These are phyloP conservation scores for Anneissia japonica DNA, from an alignment of 35 echinoderm and acorn worm species.

Conservation along the genomic window DNA sequence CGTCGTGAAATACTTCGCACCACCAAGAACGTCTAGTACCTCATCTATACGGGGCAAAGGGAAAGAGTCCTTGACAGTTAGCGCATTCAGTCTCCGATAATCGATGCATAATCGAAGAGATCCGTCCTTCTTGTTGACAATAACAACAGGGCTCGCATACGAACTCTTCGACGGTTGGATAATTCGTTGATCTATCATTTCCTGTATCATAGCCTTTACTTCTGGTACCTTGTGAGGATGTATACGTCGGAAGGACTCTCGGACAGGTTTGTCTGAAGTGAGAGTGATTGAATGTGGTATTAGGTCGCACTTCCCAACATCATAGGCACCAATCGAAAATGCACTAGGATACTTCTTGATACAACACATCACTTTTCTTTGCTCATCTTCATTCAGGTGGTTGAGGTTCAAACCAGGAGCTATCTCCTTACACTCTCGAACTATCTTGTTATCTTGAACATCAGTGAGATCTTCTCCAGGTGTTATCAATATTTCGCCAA, in stretches of 20 bases:
- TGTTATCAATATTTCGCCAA: too few species aligned
- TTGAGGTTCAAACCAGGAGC: too few species aligned
- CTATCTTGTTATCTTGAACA: too few species aligned
- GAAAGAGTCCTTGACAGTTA: background rate
- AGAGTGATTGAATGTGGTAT: background rate
- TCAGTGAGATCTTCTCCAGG: too few species aligned
- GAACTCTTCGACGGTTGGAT: background rate
- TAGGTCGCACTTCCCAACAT: slow-evolving; percentile 26
- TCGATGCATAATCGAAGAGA: background rate
- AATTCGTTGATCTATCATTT: background rate
- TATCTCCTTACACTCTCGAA: too few species aligned
- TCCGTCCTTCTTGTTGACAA: background rate
- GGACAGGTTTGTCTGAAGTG: too few species aligned
- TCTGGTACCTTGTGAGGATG: too few species aligned
- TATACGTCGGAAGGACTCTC: too few species aligned
- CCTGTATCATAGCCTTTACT: background rate
- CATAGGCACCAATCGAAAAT: slow-evolving; percentile 19
- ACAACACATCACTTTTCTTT: too few species aligned
- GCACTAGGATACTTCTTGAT: background rate
- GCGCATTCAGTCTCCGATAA: background rate
- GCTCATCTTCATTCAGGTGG: too few species aligned
- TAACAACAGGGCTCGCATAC: background rate
- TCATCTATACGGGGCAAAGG: background rate
- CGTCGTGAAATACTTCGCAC: too few species aligned
- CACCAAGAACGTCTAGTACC: too few species aligned